Evolutionary conservation across 1,140 invertebrate species (phyloP), one percentile per base, ranked within the genome.

Genomic region (Spodoptera litura): DNA sequence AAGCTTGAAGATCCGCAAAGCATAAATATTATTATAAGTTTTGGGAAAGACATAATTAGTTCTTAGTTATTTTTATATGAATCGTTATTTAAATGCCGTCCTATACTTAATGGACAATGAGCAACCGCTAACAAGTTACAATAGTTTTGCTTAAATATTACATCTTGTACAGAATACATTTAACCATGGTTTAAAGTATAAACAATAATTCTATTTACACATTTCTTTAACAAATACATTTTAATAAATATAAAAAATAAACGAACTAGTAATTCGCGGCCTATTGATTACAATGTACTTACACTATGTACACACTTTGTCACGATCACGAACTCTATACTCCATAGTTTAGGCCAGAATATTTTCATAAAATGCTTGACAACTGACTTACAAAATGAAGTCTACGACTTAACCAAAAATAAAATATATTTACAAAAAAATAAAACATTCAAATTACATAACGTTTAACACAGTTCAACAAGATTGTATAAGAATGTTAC

Each of bases 211-310:
- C 13, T 71, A 71, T 71, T 71, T 71, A 71, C 68, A 71, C 35
- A 4, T 38, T 31, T 71, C 27, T 55, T 53, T 68, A 70, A 53
- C 31, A 70, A 8, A 44, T 44, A 38, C 4, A 15, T 31, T 64
- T 44, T 56, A 56, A 56, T 10, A 44, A 44, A 44, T 44, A 44
- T 44, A 20, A 64, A 44, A 71, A 53, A 56, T 12, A 56, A 71
- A 35, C 13, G 56, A 56, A 35, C 38, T 44, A 35, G 55, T 38
- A 56, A 71, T 38, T 38, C n/a, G 52, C 51, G 27, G 27, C 25
- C 68, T 71, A 55, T 8, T 35, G 51, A 56, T 71, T 71, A 66
- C 9, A 6, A 71, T 71, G 68, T 71, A 56, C 68, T 71, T 56
- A 71, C 68, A 71, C 6, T 71, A 71, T 71, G 68, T 56, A 71